Conservation (phyloP, 2,113 vertebrate genomes). For the Pelmatolapia mariae region DNA sequence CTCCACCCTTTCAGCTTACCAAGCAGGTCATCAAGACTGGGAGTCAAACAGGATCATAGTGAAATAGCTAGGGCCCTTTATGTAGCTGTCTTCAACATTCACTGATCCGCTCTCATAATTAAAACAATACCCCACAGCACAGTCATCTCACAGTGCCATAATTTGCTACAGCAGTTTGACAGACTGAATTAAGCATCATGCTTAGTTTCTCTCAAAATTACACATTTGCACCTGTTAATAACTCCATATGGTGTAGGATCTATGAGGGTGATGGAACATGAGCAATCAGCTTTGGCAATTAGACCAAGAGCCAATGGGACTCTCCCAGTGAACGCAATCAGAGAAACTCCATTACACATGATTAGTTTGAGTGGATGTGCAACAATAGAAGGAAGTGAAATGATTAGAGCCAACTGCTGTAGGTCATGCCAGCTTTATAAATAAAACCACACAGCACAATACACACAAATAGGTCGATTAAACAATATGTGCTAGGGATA, state of each 20-base stretch:
- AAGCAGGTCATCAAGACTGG: background rate
- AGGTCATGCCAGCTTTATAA: background rate
- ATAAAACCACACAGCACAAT: background rate
- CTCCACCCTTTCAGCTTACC: background rate
- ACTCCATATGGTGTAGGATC: background rate
- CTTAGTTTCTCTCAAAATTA: background rate
- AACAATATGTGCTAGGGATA: background rate
- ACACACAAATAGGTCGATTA: background rate
- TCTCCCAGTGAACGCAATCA: slow-evolving; percentile 5
- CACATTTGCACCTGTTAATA: background rate
- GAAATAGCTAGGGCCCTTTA: background rate
- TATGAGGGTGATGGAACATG: background rate
- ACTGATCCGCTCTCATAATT: slow-evolving; percentile 20
- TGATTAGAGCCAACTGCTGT: background rate
- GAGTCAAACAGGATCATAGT: background rate
- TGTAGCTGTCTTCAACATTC: background rate
- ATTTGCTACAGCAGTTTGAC: background rate
- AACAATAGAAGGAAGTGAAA: background rate
- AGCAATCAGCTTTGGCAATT: slow-evolving; percentile 39
- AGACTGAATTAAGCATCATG: background rate
- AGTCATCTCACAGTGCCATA: background rate
- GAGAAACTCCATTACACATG: slow-evolving; percentile 18
- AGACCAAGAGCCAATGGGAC: slow-evolving; percentile 3
- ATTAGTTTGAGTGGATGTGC: background rate
- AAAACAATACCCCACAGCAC: slow-evolving; percentile 7